Conservation (phyloP, 2,797 vertebrate genomes). For the Pseudopleuronectes americanus region DNA sequence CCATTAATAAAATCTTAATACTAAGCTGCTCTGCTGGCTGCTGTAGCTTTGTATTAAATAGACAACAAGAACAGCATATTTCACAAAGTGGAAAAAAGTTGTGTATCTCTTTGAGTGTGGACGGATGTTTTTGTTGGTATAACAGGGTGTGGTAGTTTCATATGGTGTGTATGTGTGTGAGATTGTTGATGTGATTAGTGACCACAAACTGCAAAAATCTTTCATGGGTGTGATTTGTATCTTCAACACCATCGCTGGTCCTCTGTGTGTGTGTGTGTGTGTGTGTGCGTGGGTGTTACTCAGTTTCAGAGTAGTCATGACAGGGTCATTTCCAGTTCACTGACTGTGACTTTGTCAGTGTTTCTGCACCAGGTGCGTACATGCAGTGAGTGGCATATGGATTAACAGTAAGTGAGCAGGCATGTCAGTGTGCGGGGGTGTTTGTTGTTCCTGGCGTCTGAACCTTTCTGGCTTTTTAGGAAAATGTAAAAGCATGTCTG, state of each 20-base stretch:
- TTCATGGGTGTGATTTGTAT: conserved; percentile 25
- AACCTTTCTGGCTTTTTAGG: conserved; percentile 13
- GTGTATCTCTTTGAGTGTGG: conserved; percentile 13
- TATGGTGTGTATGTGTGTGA: conserved; percentile 8
- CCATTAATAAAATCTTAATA: not conserved
- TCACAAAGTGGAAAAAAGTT: not conserved
- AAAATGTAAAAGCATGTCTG: conserved; percentile 4
- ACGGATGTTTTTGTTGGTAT: conserved; percentile 21
- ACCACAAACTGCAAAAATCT: conserved; percentile 57
- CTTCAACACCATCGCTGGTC: not conserved
- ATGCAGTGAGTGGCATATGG: not conserved
- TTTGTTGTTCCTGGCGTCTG: conserved; percentile 22
- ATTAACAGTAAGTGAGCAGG: conserved; percentile 30
- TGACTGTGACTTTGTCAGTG: not conserved
- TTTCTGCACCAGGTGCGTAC: conserved; percentile 32
- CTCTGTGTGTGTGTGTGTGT: conserved; percentile 1
- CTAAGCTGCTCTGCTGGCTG: not conserved
- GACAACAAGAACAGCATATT: too few species aligned
- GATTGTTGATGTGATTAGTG: conserved; percentile 14
- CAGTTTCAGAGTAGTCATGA: conserved; percentile 32
- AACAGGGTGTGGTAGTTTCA: conserved; percentile 37
- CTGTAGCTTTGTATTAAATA: not conserved
- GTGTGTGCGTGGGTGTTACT: conserved; percentile 7
- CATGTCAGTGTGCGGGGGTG: conserved; percentile 24
- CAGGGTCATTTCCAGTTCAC: conserved; percentile 37